Conservation (phyloP, 2,113 vertebrate genomes). For the Neomonachus schauinslandi region DNA sequence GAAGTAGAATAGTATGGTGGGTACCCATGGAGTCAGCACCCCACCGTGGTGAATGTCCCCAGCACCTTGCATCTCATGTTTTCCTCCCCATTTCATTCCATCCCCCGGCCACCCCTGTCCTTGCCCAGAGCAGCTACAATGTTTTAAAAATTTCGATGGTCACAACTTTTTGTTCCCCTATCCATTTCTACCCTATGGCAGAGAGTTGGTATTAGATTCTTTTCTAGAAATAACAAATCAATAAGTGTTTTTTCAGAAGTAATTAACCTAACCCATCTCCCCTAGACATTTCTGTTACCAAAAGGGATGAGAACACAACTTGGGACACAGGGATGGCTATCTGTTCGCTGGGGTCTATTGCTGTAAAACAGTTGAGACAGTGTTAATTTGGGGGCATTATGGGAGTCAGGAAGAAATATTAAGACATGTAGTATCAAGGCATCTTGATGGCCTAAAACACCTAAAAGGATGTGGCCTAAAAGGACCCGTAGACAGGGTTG, state of each 20-base stretch:
- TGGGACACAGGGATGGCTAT: not conserved
- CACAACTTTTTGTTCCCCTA: not conserved
- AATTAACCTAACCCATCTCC: not conserved
- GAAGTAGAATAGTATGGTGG: not conserved
- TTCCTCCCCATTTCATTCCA: not conserved
- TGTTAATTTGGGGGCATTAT: not conserved
- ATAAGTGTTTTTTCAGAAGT: slow-evolving; percentile 22
- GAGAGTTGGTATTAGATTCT: not conserved
- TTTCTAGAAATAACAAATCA: slow-evolving; percentile 16
- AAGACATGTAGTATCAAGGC: not conserved
- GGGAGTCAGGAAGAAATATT: not conserved
- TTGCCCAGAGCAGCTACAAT: not conserved
- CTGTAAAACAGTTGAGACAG: not conserved
- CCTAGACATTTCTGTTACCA: not conserved
- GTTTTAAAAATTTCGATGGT: not conserved
- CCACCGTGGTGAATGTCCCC: not conserved
- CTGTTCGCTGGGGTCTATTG: not conserved
- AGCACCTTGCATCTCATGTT: not conserved
- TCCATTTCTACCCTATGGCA: not conserved
- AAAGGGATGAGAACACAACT: not conserved
- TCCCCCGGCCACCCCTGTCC: not conserved
- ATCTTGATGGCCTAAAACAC: not conserved
- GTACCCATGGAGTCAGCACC: not conserved
- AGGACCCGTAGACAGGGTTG: not conserved
- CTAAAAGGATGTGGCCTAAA: not conserved